phyloP scores from a whole-genome alignment of 2,113 vertebrate genomes.

The Centropristis striata region DNA sequence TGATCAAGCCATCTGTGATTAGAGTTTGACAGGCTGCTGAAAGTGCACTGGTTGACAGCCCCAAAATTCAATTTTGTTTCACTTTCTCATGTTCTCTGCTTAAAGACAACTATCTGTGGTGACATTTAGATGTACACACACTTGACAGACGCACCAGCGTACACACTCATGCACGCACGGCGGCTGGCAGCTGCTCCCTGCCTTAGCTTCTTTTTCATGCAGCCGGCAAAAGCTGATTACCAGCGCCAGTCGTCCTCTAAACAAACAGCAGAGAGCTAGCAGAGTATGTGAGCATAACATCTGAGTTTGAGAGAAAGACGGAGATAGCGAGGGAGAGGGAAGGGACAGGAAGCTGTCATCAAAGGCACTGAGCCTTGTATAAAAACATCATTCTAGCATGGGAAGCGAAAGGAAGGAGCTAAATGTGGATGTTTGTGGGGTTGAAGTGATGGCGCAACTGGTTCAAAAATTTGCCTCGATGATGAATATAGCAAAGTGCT shows the following conservation, averaged over 20 bases:
- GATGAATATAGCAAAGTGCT: background rate
- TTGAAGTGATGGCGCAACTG: background rate
- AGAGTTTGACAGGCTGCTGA: conserved; percentile 66
- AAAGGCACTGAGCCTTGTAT: conserved; percentile 19
- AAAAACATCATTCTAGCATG: conserved; percentile 5
- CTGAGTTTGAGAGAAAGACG: conserved; percentile 36
- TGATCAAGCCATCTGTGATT: conserved; percentile 76
- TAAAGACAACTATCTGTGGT: conserved; percentile 52
- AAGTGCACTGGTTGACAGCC: conserved; percentile 62
- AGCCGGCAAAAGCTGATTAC: conserved; percentile 73
- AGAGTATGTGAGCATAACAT: conserved; percentile 26
- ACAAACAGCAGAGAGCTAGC: conserved; percentile 54
- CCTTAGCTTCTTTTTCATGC: conserved; percentile 56
- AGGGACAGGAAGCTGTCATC: background rate
- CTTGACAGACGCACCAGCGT: conserved; percentile 27
- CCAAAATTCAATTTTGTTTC: conserved; percentile 69
- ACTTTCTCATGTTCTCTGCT: conserved; percentile 46
- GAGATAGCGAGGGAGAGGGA: conserved; percentile 25
- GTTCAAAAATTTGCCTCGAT: background rate
- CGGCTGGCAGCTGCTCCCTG: conserved; percentile 58
- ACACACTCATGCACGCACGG: conserved; percentile 13
- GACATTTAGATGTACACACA: conserved; percentile 44
- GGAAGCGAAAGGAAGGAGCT: background rate
- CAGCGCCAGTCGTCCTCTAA: conserved; percentile 45
- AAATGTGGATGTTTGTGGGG: background rate